phyloP scores from a whole-genome alignment of 2,888 invertebrate species.

The Lingula anatina region DNA sequence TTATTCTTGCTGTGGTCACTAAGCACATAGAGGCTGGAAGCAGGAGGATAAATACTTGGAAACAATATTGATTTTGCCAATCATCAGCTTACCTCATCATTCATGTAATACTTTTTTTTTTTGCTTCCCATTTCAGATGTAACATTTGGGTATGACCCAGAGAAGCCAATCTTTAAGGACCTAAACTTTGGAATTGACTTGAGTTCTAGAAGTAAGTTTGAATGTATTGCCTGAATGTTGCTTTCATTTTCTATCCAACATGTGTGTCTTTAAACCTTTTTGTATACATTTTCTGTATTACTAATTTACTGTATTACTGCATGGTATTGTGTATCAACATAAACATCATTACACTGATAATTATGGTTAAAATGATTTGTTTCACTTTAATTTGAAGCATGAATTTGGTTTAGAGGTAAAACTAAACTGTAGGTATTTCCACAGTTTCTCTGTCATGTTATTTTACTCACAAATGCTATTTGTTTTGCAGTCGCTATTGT shows the following conservation, averaged over 20 bases:
- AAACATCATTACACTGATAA: neutral
- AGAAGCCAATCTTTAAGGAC: slow-evolving; percentile 65
- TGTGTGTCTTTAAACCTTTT: neutral
- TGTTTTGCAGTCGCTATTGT: slow-evolving; percentile 55
- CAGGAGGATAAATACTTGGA: no score
- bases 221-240: no score
- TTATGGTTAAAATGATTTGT: no score
- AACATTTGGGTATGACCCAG: slow-evolving; percentile 75
- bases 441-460: neutral
- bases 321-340: neutral
- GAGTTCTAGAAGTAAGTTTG: slow-evolving; percentile 60
- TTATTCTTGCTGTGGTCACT: no score
- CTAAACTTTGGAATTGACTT: slow-evolving; percentile 79
- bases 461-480: neutral
- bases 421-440: neutral
- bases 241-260: no score
- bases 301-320: neutral
- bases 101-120: slow-evolving; percentile 1
- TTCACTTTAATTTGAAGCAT: no score
- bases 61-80: neutral
- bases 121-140: slow-evolving; percentile 68
- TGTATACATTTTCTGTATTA: neutral
- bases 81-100: neutral
- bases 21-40: no score
- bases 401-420: neutral